These are phyloP conservation scores for Tragelaphus buxtoni DNA, from an alignment of 2,113 vertebrate species.

Conservation along the genomic window DNA sequence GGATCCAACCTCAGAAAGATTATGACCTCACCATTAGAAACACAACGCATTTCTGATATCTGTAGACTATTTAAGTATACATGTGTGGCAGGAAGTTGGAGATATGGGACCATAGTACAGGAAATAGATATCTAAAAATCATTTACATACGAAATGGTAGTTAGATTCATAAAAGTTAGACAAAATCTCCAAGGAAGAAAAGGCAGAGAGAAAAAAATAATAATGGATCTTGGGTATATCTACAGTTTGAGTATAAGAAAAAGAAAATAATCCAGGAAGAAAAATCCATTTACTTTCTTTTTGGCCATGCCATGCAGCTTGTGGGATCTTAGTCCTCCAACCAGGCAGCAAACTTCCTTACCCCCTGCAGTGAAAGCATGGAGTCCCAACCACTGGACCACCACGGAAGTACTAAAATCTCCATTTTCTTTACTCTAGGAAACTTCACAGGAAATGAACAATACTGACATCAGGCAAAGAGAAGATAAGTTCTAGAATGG, in stretches of 20 bases:
- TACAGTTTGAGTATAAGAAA: conserved; percentile 6
- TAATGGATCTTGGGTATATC: background rate
- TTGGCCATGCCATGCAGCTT: background rate
- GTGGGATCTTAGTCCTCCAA: background rate
- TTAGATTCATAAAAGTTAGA: background rate
- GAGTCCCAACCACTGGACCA: background rate
- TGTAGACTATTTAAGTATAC: background rate
- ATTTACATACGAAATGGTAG: background rate
- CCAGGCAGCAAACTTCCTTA: background rate
- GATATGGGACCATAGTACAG: background rate
- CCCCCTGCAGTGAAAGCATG: background rate
- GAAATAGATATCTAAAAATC: background rate
- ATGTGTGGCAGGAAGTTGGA: background rate
- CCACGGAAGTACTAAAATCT: background rate
- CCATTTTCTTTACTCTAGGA: background rate
- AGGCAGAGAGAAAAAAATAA: background rate
- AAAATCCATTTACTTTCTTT: background rate
- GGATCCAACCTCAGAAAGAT: background rate
- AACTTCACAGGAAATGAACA: background rate
- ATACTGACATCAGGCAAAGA: background rate
- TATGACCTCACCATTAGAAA: background rate
- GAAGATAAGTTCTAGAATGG: background rate
- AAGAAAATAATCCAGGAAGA: background rate
- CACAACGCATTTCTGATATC: background rate
- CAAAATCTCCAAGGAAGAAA: background rate